Base-by-base conservation (phyloP, 1,140 invertebrate species). In the Harlomillsia oculata region DNA sequence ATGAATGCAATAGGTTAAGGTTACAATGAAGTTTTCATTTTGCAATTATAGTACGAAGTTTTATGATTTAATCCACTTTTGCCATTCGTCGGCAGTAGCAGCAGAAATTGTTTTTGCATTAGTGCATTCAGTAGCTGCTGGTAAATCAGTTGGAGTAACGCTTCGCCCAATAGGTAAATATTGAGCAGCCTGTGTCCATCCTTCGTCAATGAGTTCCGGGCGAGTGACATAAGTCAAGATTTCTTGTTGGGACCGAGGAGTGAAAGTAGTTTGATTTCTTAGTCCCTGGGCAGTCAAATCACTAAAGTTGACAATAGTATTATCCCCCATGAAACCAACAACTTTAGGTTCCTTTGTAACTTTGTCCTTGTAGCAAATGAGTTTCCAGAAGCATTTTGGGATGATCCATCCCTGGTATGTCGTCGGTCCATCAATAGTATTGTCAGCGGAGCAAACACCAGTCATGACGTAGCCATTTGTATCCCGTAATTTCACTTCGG, bases 291-390 rank as follows among this genome's bases (percentile, higher is more conserved):
- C 48, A 13, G 18, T n/a, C 8, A n/a, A 5, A 18, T 50, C 48
- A 14, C 32, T 36, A 34, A 50, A 34, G 14, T 50, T 50, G n/a
- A 36, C 32, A 11, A 50, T 11, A 8, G 48, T 39, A 40, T 52
- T 52, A 8, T 52, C 37, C 14, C 49, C 36, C 6, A 52, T 40
- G 49, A 52, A 52, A 14, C 34, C 49, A 23, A 52, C 49, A 28
- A 52, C 49, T 14, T 20, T 9, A 25, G 49, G 8, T 23, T 21
- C n/a, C 3, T 14, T 14, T 8, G 32, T 39, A 4, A 20, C 32
- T 14, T n/a, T 23, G 28, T 49, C 46, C 6, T 40, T 37, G 49
- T 52, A 52, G 34, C 49, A 52, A 18, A 52, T 26, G 14, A 52
- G 18, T 40, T 52, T 52, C 49, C 49, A 52, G 36, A 18, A 52